Base-by-base conservation (phyloP, 2,113 vertebrate species). In the Amblyopsis rosae region DNA sequence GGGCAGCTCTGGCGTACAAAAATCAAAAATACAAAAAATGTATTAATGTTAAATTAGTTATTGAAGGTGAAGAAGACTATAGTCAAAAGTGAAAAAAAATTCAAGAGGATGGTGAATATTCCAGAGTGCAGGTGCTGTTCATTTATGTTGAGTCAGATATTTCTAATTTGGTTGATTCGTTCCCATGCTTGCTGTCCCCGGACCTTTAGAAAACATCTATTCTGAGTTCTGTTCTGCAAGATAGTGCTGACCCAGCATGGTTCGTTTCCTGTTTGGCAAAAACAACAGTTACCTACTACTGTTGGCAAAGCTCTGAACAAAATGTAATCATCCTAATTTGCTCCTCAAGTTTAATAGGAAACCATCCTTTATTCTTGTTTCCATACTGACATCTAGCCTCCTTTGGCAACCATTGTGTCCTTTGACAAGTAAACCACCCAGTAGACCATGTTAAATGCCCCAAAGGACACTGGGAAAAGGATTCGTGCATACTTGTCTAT, bases 391-490 rank as follows among this genome's bases (percentile, higher is more conserved):
- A 92, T 88, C 92, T 94, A 93, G 77, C 91, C 95, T 84, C 93
- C 94, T 3, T 92, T 93, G 79, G 93, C 92, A 89, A 96, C 95
- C 95, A 96, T 95, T 3, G 96, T 97, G 82, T 99, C 98, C 89
- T 96, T 99, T 9, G 98, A 99, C 90, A 99, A 92, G 93, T 99
- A 99, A 71, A 99, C 96, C 82, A 99, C 98, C 98, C 98, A 99
- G 89, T 99, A 99, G 70, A 99, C 98, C 96, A 99, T 97, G 86
- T 99, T 99, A 89, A 99, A 99, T 69, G 94, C 97, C 76, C 96
- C 96, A 3, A 99, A 99, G 63, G 96, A 96, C 82, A 99, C 95
- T 57, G 98, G 97, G 86, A 99, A 99, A 76, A 99, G 93, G 93
- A 99, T 98, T 64, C 98, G 94, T 73, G 98, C 98, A 45, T 99